A percentile compares a stretch with the other conserved stretches of the same genome.
Conservation (phyloP, 2,113 vertebrate genomes). For the Physeter macrocephalus region DNA sequence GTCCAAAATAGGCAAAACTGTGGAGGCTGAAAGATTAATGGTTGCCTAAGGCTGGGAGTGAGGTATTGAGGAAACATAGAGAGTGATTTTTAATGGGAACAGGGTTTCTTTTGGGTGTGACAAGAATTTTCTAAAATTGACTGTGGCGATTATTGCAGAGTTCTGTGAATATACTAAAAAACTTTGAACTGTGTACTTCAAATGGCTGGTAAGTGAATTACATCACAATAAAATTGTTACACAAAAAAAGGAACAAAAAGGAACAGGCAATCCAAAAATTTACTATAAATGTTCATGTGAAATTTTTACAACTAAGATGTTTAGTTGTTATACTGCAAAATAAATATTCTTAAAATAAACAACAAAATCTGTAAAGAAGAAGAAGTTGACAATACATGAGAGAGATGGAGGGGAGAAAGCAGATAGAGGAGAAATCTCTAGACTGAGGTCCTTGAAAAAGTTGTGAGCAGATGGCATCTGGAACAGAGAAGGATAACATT, state of each 20-base stretch:
- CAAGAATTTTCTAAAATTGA: neutral
- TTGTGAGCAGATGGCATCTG: neutral
- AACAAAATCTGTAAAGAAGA: neutral
- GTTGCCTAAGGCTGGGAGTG: neutral
- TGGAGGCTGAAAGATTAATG: neutral
- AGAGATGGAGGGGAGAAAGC: neutral
- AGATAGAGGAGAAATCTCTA: neutral
- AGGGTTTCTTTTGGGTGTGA: neutral
- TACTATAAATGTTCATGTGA: neutral
- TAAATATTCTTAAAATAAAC: neutral
- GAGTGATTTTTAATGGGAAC: neutral
- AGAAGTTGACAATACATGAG: neutral
- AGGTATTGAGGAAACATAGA: neutral
- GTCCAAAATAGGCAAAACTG: neutral
- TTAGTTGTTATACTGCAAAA: neutral
- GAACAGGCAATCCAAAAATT: neutral
- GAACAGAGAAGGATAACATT: neutral
- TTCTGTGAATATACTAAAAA: neutral
- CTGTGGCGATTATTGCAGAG: neutral
- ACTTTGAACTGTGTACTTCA: neutral
- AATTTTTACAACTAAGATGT: neutral
- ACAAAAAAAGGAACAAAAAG: neutral
- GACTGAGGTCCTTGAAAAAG: neutral
- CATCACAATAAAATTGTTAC: neutral
- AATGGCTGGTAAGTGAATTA: neutral